These are phyloP conservation scores for Corythaeola cristata DNA, from an alignment of 2,113 vertebrate genomes.

Conservation along the genomic window DNA sequence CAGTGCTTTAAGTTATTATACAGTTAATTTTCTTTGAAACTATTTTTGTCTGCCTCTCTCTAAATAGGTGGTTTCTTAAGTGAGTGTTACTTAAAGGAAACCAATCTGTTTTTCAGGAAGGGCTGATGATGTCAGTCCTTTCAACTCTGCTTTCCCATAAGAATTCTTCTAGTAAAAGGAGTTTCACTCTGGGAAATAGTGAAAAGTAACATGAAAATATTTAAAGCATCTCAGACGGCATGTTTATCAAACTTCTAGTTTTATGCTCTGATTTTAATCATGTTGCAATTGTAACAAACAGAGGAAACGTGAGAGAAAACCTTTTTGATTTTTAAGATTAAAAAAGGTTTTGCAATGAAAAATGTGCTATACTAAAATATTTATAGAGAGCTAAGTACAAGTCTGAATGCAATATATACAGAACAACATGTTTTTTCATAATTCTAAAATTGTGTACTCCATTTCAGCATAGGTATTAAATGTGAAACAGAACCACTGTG, in stretches of 20 bases:
- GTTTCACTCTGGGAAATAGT: slow-evolving; percentile 66
- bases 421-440: neutral
- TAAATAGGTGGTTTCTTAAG: slow-evolving; percentile 64
- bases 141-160: slow-evolving; percentile 66
- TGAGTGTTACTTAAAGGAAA: slow-evolving; percentile 72
- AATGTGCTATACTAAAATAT: neutral
- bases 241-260: slow-evolving; percentile 11
- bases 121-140: slow-evolving; percentile 54
- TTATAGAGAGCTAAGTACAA: neutral
- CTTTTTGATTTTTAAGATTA: neutral
- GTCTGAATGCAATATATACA: neutral
- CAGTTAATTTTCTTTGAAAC: slow-evolving; percentile 43
- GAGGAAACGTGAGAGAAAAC: neutral
- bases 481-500: slow-evolving; percentile 26
- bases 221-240: slow-evolving; percentile 32
- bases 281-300: neutral
- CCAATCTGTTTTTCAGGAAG: slow-evolving; percentile 68
- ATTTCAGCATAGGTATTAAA: slow-evolving; percentile 38
- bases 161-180: slow-evolving; percentile 61
- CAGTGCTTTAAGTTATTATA: neutral
- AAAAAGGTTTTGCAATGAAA: neutral
- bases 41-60: slow-evolving; percentile 57
- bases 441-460: neutral
- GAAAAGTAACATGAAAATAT: slow-evolving; percentile 61
- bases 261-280: neutral